These are phyloP conservation scores for Danio choprae DNA, from an alignment of 2,797 vertebrate genomes.

Conservation along the genomic window DNA sequence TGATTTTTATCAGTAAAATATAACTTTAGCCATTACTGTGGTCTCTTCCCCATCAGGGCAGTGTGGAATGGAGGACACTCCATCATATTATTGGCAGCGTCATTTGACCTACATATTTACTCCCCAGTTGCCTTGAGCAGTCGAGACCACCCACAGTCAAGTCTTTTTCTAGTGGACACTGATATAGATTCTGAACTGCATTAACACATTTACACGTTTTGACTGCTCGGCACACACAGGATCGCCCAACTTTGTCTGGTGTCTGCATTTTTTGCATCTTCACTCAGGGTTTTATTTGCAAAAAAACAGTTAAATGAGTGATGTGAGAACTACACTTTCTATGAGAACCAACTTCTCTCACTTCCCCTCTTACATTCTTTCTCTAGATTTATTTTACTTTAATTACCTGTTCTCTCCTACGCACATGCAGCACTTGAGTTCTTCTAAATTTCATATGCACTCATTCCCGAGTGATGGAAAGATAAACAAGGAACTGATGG, in stretches of 20 bases:
- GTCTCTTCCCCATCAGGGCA: background rate
- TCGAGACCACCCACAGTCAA: conserved; percentile 39
- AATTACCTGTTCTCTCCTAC: background rate
- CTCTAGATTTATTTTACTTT: background rate
- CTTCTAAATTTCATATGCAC: background rate
- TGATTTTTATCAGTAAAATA: too few relatives aligned
- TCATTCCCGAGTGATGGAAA: conserved; percentile 2
- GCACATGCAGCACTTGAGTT: background rate
- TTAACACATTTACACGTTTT: background rate
- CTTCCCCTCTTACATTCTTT: background rate
- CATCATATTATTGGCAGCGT: conserved; percentile 25
- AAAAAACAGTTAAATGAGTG: background rate
- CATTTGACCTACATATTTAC: conserved; percentile 23
- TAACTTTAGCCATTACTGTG: background rate
- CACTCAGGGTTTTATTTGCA: too few relatives aligned
- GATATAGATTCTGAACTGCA: background rate
- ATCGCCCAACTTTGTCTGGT: background rate
- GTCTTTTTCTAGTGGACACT: conserved; percentile 6
- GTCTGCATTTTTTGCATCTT: background rate
- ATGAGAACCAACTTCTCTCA: background rate
- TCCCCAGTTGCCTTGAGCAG: conserved; percentile 15
- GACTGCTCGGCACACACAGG: background rate
- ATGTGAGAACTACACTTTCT: background rate
- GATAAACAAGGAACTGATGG: background rate
- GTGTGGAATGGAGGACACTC: conserved; percentile 13